Conservation (phyloP, 2,888 invertebrate genomes). For the Ceramica pisi region DNA sequence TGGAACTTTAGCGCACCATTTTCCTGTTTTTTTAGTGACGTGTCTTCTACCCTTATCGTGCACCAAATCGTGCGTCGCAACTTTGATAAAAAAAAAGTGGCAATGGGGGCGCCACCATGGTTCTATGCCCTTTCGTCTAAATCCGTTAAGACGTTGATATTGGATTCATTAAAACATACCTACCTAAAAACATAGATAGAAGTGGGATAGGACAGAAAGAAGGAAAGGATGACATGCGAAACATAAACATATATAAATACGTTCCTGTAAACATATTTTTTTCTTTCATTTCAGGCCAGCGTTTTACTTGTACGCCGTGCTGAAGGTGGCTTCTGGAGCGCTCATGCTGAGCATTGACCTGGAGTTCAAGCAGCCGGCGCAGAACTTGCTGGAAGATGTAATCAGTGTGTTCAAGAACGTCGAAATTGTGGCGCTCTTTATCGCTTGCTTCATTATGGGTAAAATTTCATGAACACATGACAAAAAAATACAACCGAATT, state of each 20-base stretch:
- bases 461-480: conserved; percentile 62
- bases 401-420: conserved; percentile 92
- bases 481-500: no score
- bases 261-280: background rate
- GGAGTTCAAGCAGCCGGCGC: conserved; percentile 94
- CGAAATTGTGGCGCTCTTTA: conserved; percentile 93
- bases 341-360: conserved; percentile 94
- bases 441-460: conserved; percentile 94
- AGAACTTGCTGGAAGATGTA: conserved; percentile 93
- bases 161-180: background rate
- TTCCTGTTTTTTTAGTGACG: no score
- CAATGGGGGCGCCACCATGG: no score
- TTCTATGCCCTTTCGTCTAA: background rate
- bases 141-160: background rate
- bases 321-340: conserved; percentile 92
- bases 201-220: background rate
- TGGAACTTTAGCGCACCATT: no score
- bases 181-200: no score
- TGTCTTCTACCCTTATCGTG: no score
- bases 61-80: no score
- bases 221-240: background rate
- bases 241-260: no score
- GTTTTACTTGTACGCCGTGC: conserved; percentile 93
- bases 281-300: conserved; percentile 91
- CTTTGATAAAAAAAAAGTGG: no score